A percentile compares a stretch with the other conserved stretches of the same genome.
phyloP scores from a whole-genome alignment of 2,797 vertebrate genomes.

The Spinus pinus region DNA sequence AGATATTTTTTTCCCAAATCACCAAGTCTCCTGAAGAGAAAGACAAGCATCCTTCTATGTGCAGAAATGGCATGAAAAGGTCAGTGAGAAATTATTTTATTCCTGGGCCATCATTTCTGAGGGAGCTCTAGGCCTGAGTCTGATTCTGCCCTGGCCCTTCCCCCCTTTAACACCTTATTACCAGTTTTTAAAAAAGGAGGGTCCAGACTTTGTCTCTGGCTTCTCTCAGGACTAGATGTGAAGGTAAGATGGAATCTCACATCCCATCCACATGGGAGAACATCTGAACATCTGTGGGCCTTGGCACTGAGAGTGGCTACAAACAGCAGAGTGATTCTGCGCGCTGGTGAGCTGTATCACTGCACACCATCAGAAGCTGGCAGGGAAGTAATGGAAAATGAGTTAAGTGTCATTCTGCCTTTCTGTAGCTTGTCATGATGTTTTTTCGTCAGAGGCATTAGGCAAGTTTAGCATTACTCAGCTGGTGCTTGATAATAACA shows the following conservation, averaged over 20 bases:
- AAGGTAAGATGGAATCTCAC: background rate
- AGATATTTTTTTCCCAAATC: background rate
- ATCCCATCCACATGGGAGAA: background rate
- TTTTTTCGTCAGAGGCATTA: background rate
- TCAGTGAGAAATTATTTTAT: background rate
- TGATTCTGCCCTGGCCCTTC: background rate
- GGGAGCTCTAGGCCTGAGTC: background rate
- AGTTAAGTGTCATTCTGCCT: conserved; percentile 1
- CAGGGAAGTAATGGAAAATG: conserved; percentile 14
- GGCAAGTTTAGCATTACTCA: background rate
- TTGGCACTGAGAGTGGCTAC: background rate
- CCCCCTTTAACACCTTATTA: background rate
- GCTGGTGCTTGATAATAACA: background rate
- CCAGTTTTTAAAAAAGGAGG: background rate
- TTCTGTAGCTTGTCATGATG: background rate
- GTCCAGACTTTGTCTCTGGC: background rate
- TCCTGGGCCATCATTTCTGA: background rate
- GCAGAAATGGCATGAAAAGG: background rate
- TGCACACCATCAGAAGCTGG: conserved; percentile 17
- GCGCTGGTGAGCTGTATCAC: background rate
- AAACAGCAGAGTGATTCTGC: background rate
- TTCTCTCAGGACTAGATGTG: background rate
- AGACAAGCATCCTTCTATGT: background rate
- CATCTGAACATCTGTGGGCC: background rate
- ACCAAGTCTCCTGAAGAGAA: background rate